Conservation (phyloP, 1,140 invertebrate genomes). For the Paraescarpia echinospica region DNA sequence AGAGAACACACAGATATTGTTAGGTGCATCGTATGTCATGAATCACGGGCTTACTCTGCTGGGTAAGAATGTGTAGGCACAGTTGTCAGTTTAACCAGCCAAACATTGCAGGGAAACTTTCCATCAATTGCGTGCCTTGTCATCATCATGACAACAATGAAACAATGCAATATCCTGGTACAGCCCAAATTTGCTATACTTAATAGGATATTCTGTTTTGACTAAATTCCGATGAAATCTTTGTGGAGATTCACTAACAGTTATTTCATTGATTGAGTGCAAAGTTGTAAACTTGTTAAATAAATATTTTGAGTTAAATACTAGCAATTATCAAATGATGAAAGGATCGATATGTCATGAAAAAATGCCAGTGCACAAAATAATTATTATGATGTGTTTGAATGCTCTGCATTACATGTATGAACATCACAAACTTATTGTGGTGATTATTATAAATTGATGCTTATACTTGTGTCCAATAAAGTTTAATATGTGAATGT, state of each 20-base stretch:
- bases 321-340: too few species aligned
- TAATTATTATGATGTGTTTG: too few species aligned
- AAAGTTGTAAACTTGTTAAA: neutral
- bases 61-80: constrained; percentile 39
- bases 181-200: too few species aligned
- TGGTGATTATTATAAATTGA: too few species aligned
- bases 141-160: neutral
- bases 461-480: too few species aligned
- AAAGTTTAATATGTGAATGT: too few species aligned
- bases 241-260: neutral
- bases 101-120: neutral
- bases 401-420: too few species aligned
- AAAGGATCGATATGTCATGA: too few species aligned
- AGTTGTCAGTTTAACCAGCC: neutral
- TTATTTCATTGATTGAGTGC: neutral
- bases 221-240: neutral
- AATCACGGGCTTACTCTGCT: constrained; percentile 54
- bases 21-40: constrained; percentile 50
- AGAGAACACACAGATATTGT: constrained; percentile 57
- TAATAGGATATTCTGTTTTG: neutral
- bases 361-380: too few species aligned
- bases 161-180: too few species aligned
- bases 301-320: too few species aligned
- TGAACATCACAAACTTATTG: too few species aligned
- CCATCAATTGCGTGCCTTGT: neutral